phyloP scores from a whole-genome alignment of 2,113 vertebrate species.

The Daubentonia madagascariensis region DNA sequence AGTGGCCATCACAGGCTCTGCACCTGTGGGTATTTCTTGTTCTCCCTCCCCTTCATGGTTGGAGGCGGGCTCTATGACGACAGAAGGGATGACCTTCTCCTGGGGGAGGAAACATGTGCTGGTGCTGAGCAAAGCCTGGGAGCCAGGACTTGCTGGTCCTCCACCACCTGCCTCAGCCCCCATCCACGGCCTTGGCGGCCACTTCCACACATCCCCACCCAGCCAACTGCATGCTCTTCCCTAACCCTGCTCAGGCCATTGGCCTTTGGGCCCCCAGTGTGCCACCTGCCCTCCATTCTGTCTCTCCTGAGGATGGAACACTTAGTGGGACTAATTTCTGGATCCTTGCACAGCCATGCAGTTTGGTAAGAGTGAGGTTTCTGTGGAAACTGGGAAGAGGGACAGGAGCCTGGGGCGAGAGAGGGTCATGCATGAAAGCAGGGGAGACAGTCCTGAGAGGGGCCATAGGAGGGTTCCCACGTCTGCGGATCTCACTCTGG shows the following conservation, averaged over 20 bases:
- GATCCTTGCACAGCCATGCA: not conserved
- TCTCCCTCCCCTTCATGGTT: slow-evolving; percentile 94
- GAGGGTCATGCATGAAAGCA: fast-evolving
- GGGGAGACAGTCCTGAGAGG: not conserved
- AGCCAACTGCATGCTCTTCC: not conserved
- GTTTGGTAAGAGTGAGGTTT: not conserved
- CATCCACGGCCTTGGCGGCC: fast-evolving
- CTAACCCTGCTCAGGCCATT: too few species aligned
- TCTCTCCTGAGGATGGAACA: not conserved
- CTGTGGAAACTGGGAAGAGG: not conserved
- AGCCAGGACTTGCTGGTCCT: not conserved
- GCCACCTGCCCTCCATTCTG: not conserved
- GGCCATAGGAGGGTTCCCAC: fast-evolving
- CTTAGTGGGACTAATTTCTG: not conserved
- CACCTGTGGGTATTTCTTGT: not conserved
- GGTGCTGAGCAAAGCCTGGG: not conserved
- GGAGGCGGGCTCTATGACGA: slow-evolving; percentile 96
- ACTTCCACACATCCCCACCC: too few species aligned
- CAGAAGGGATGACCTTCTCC: slow-evolving; percentile 95
- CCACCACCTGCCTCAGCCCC: not conserved
- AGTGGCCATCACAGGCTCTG: slow-evolving; percentile 49
- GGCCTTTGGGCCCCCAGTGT: not conserved
- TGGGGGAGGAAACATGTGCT: slow-evolving; percentile 33
- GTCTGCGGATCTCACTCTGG: not conserved
- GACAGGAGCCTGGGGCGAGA: too few species aligned